A percentile compares a stretch with the other conserved stretches of the same genome.
Conservation (phyloP, 2,797 vertebrate species). For the Alfaro cultratus region DNA sequence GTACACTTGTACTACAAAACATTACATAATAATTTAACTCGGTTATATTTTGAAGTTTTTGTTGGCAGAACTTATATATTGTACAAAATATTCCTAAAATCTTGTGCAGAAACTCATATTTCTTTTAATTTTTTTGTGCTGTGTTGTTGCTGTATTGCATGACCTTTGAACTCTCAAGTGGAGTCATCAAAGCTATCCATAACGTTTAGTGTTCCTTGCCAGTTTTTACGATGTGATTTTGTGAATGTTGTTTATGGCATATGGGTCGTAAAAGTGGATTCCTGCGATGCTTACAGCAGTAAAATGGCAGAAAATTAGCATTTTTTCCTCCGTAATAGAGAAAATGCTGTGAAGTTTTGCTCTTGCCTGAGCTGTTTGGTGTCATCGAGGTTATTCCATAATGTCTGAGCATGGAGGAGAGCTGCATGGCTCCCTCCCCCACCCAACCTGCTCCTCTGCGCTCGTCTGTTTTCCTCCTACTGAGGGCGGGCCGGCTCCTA, state of each 20-base stretch:
- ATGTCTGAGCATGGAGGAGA: slow-evolving; percentile 56
- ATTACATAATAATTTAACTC: not conserved
- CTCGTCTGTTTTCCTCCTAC: slow-evolving; percentile 46
- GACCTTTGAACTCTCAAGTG: slow-evolving; percentile 43
- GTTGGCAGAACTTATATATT: not conserved
- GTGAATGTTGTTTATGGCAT: not conserved
- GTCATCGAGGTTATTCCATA: slow-evolving; percentile 40
- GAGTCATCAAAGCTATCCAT: slow-evolving; percentile 27
- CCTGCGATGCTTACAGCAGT: not conserved
- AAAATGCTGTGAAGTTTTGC: not conserved
- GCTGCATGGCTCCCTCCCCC: slow-evolving; percentile 55
- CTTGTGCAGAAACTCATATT: not conserved
- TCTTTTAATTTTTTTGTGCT: not conserved
- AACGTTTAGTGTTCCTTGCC: slow-evolving; percentile 6
- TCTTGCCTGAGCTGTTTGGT: not conserved
- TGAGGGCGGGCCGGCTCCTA: slow-evolving; percentile 70
- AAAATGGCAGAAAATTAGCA: not conserved
- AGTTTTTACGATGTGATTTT: not conserved
- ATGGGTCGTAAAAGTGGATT: not conserved
- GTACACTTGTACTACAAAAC: not conserved
- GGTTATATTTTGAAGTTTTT: not conserved
- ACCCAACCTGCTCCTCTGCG: slow-evolving; percentile 51
- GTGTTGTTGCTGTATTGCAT: slow-evolving; percentile 15
- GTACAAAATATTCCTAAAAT: not conserved
- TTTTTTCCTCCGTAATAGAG: not conserved